Percentiles rank a stretch among this genome's conserved stretches.
Evolutionary conservation across 1,140 invertebrate species (phyloP).

Genomic region (Trachymyrmex septentrionalis): DNA sequence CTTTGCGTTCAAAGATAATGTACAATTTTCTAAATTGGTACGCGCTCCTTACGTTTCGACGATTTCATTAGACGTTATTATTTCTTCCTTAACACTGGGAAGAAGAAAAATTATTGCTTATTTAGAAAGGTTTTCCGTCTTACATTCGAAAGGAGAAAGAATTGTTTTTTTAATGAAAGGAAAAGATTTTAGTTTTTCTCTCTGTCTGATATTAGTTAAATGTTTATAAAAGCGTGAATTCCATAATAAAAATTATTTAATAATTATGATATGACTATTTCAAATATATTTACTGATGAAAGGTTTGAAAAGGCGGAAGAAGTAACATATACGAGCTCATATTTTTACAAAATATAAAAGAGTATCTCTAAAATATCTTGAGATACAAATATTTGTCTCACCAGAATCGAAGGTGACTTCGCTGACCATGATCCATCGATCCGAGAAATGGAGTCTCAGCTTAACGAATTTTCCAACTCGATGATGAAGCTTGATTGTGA

Average conservation of each 20-base stretch:
- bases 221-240: neutral
- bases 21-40: slow-evolving; percentile 30
- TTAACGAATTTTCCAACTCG: slow-evolving; percentile 94
- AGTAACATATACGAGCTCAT: no score
- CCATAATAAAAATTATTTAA: neutral
- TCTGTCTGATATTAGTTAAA: neutral
- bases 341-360: neutral
- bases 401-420: slow-evolving; percentile 94
- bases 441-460: slow-evolving; percentile 93
- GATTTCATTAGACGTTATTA: slow-evolving; percentile 32
- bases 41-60: slow-evolving; percentile 19
- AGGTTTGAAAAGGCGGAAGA: neutral
- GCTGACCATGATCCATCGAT: slow-evolving; percentile 96
- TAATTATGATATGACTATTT: neutral
- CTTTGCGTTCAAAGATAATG: slow-evolving; percentile 25
- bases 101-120: neutral
- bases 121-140: neutral
- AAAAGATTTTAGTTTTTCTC: neutral
- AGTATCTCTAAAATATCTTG: neutral
- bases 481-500: slow-evolving; percentile 94
- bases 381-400: slow-evolving; percentile 81
- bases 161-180: neutral
- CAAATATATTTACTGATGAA: neutral
- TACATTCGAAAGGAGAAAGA: neutral
- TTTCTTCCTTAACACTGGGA: neutral